Conservation (phyloP, 2,888 invertebrate genomes). For the Agriotes lineatus region DNA sequence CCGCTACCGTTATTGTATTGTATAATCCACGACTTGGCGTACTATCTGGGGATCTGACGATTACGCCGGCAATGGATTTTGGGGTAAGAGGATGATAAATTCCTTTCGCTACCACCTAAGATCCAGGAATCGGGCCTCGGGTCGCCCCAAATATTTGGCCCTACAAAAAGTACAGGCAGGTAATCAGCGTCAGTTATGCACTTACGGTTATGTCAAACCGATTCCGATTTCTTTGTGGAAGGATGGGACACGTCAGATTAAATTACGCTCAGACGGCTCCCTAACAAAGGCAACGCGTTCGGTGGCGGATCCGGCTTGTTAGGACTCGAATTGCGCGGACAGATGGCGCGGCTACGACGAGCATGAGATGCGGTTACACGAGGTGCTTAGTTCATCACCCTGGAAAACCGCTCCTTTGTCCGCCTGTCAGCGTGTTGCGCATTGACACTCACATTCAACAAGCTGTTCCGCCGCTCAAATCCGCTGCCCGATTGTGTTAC, state of each 20-base stretch:
- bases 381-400: constrained; percentile 65
- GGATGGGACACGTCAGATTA: constrained; percentile 49
- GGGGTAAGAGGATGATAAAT: no score
- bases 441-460: constrained; percentile 63
- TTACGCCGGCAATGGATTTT: no score
- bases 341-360: constrained; percentile 51
- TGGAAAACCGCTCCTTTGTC: constrained; percentile 66
- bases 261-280: constrained; percentile 46
- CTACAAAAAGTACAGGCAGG: constrained; percentile 25
- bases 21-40: no score
- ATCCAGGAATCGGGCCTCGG: neutral
- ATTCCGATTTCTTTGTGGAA: constrained; percentile 43
- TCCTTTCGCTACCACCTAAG: neutral
- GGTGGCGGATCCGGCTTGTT: constrained; percentile 53
- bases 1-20: no score
- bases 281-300: constrained; percentile 52
- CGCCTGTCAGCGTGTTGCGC: constrained; percentile 63
- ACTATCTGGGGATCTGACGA: no score
- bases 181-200: constrained; percentile 45
- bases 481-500: constrained; percentile 56
- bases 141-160: constrained; percentile 33
- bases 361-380: constrained; percentile 61
- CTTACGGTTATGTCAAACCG: constrained; percentile 44
- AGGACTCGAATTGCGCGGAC: constrained; percentile 50
- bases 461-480: constrained; percentile 57